phyloP scores from a whole-genome alignment of 2,113 vertebrate genomes.

The Oncorhynchus nerka region DNA sequence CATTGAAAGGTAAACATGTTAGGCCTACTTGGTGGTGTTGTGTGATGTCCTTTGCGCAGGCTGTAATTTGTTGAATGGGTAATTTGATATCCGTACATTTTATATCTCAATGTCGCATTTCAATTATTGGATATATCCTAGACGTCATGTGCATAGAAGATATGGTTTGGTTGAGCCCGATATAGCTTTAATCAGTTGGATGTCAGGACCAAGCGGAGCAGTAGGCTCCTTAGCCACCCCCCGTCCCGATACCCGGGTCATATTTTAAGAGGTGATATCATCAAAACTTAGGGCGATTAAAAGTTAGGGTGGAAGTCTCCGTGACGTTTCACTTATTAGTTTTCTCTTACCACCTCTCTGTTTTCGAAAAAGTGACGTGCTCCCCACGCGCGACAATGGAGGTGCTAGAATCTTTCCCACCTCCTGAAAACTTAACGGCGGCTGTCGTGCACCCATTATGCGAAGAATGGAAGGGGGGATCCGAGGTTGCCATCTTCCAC shows the following conservation, averaged over 20 bases:
- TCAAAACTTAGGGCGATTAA: background rate
- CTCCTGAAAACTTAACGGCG: constrained; percentile 72
- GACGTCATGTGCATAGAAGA: background rate
- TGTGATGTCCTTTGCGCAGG: too few species aligned
- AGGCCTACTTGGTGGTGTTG: too few species aligned
- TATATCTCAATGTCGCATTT: too few species aligned
- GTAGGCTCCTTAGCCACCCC: background rate
- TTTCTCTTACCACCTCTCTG: background rate
- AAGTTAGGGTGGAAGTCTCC: background rate
- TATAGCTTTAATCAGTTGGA: background rate
- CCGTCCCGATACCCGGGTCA: background rate
- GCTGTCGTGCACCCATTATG: constrained; percentile 76
- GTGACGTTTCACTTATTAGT: background rate
- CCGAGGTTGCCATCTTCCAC: constrained; percentile 88
- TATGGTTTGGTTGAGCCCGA: background rate
- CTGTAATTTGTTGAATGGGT: too few species aligned
- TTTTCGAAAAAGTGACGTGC: background rate
- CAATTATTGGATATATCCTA: background rate
- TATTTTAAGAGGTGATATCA: constrained; percentile 20
- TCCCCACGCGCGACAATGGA: constrained; percentile 54
- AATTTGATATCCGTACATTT: too few species aligned
- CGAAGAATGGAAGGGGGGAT: constrained; percentile 76
- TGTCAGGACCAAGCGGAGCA: constrained; percentile 30
- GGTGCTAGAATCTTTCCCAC: constrained; percentile 35
- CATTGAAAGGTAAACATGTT: too few species aligned